Conservation (phyloP, 2,888 invertebrate species). For the Limenitis camilla region DNA sequence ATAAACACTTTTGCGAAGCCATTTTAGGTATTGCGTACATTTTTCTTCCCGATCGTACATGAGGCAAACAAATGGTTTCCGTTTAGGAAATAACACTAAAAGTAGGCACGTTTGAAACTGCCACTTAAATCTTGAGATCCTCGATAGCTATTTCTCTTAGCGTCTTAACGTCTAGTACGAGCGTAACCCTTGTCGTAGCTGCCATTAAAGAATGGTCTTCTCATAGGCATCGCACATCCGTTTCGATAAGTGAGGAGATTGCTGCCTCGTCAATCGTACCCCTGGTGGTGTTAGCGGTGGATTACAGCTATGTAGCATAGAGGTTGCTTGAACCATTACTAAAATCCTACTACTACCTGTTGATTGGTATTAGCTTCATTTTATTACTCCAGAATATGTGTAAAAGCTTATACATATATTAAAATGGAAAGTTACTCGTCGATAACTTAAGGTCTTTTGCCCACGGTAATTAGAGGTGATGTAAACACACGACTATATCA, state of each 20-base stretch:
- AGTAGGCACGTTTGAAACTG: conserved; percentile 72
- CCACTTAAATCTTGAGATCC: conserved; percentile 71
- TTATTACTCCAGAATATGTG: no score
- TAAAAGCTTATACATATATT: no score
- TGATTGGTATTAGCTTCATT: no score
- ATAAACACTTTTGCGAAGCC: conserved; percentile 47
- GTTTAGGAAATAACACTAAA: conserved; percentile 72
- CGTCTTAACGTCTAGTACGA: conserved; percentile 52
- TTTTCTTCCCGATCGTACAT: conserved; percentile 58
- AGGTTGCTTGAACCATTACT: no score
- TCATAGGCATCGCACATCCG: conserved; percentile 29
- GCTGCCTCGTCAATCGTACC: background rate
- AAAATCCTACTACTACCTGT: no score
- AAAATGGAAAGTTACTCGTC: no score
- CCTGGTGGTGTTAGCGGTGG: background rate
- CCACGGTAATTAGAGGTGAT: no score
- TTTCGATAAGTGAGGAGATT: conserved; percentile 17
- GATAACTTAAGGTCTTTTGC: no score
- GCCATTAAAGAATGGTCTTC: conserved; percentile 47
- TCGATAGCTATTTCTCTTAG: conserved; percentile 69
- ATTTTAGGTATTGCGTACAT: conserved; percentile 48
- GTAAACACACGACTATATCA: no score
- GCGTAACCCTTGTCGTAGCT: conserved; percentile 48
- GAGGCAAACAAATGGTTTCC: conserved; percentile 70
- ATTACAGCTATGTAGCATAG: background rate